Conservation (phyloP, 2,888 invertebrate species). For the Pammene fasciana region DNA sequence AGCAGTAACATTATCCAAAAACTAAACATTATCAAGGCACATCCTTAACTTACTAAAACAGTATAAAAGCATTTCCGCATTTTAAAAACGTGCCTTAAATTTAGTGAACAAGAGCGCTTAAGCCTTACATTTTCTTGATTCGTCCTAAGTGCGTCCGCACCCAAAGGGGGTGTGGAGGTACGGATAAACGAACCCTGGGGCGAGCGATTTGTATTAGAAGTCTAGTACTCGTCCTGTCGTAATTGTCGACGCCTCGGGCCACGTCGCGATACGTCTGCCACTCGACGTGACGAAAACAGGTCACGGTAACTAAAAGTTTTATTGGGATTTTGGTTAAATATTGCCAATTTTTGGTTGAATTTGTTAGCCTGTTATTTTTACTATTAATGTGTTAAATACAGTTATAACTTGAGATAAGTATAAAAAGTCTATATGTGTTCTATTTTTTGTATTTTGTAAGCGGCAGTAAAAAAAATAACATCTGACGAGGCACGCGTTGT, state of each 20-base stretch:
- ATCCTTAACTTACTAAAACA: background rate
- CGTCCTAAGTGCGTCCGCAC: slow-evolving; percentile 41
- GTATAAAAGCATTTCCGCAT: background rate
- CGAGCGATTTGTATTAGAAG: slow-evolving; percentile 82
- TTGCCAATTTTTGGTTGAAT: background rate
- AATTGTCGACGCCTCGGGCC: slow-evolving; percentile 78
- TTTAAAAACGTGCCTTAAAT: slow-evolving; percentile 31
- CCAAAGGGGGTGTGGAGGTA: slow-evolving; percentile 46
- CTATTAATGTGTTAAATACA: no score
- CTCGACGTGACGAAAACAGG: slow-evolving; percentile 67
- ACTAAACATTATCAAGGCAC: background rate
- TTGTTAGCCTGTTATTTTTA: no score
- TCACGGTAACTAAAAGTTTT: slow-evolving; percentile 38
- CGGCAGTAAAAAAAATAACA: no score
- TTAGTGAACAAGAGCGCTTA: slow-evolving; percentile 35
- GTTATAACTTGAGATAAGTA: no score
- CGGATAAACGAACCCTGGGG: slow-evolving; percentile 77
- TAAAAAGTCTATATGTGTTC: no score
- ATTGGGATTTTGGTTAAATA: slow-evolving; percentile 9
- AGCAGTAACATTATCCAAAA: background rate
- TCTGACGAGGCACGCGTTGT: no score
- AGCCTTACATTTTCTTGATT: slow-evolving; percentile 39
- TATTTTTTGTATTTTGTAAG: no score
- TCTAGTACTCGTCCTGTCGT: slow-evolving; percentile 72
- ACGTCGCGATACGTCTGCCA: slow-evolving; percentile 61